phyloP scores from a whole-genome alignment of 2,797 vertebrate species.

The Melanitta fusca region DNA sequence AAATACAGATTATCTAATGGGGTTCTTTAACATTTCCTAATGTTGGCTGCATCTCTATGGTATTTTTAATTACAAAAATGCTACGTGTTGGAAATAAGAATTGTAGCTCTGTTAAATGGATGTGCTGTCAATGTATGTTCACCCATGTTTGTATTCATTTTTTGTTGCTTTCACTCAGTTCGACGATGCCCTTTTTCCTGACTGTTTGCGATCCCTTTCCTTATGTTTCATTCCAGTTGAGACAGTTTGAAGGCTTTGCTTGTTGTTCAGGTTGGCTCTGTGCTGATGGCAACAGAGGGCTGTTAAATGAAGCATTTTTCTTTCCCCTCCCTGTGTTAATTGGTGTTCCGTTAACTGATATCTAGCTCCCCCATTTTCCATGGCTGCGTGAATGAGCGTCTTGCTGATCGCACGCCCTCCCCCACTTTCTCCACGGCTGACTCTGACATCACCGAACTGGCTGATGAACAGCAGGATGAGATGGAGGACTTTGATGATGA shows the following conservation, averaged over 20 bases:
- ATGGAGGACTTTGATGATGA: constrained; percentile 98
- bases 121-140: not conserved
- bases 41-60: not conserved
- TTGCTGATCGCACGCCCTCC: constrained; percentile 97
- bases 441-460: constrained; percentile 98
- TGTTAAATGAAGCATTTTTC: constrained; percentile 64
- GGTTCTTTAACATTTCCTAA: not conserved
- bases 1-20: not conserved
- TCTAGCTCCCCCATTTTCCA: constrained; percentile 98
- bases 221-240: not conserved
- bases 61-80: not conserved
- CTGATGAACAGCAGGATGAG: constrained; percentile 97
- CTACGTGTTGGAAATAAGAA: not conserved
- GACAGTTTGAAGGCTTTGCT: constrained; percentile 44
- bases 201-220: not conserved
- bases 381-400: constrained; percentile 97
- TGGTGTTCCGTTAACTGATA: constrained; percentile 73
- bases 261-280: constrained; percentile 42
- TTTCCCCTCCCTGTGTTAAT: constrained; percentile 72
- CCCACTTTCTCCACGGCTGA: constrained; percentile 99
- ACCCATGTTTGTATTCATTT: not conserved
- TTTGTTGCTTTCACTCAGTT: constrained; percentile 44
- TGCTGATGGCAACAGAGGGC: constrained; percentile 54
- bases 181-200: not conserved
- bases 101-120: not conserved